Percentiles rank a stretch among this genome's conserved stretches.
Evolutionary conservation across 1,140 invertebrate genomes (phyloP).

Genomic region (Lucilia cuprina): DNA sequence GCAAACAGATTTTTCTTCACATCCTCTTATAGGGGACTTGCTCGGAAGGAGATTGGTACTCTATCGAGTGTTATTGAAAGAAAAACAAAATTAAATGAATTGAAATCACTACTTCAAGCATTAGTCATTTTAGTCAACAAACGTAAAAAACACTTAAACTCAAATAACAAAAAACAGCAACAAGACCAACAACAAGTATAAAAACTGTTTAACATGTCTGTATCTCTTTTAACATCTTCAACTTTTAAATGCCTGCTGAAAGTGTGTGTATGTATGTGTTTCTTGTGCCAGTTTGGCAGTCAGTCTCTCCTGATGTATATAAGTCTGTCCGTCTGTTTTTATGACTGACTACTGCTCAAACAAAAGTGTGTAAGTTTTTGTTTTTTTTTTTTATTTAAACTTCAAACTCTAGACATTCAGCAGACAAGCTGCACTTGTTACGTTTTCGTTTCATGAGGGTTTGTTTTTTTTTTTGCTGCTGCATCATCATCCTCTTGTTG

Average conservation of each 20-base stretch:
- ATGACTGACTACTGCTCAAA: not conserved
- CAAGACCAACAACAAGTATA: not conserved
- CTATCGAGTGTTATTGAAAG: too few species aligned
- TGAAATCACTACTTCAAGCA: too few species aligned
- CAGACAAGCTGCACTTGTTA: constrained; percentile 11
- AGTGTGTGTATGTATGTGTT: too few species aligned
- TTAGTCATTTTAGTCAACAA: not conserved
- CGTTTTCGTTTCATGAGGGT: not conserved
- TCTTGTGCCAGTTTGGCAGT: not conserved
- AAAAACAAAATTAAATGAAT: too few species aligned
- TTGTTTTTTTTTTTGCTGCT: not conserved
- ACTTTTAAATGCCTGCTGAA: not conserved
- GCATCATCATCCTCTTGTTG: not conserved
- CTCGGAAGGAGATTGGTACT: too few species aligned
- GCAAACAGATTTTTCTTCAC: too few species aligned
- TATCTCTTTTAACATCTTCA: not conserved
- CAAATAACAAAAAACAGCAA: not conserved
- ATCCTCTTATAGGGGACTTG: too few species aligned
- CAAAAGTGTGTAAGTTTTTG: not conserved
- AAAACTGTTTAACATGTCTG: constrained; percentile 12
- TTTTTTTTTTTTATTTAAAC: not conserved
- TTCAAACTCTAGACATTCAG: not conserved
- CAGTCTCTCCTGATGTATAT: not conserved
- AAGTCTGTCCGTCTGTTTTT: not conserved
- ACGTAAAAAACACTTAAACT: not conserved